Conservation (phyloP, 1,140 invertebrate species). For the Drosophila auraria region DNA sequence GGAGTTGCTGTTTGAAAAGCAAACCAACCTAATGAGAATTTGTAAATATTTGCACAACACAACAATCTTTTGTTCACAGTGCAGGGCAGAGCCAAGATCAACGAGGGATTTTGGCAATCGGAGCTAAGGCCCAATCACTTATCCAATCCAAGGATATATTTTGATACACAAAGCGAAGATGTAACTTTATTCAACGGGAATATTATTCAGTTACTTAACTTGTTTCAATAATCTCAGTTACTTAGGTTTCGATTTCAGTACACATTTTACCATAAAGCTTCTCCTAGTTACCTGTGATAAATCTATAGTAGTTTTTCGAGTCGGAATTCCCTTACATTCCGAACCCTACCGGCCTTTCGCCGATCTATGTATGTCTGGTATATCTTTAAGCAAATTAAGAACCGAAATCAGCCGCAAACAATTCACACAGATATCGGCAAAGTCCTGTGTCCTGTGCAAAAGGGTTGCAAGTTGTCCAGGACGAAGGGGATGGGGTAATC, state of each 20-base stretch:
- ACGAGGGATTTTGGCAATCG: slow-evolving; percentile 2
- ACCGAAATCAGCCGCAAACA: slow-evolving; percentile 76
- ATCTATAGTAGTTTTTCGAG: neutral
- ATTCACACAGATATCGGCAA: slow-evolving; percentile 60
- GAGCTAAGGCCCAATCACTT: neutral
- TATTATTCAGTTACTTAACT: neutral
- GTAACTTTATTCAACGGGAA: neutral
- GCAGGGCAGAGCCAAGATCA: slow-evolving; percentile 11
- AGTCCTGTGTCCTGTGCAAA: slow-evolving; percentile 13
- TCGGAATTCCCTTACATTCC: neutral
- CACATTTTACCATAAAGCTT: too few relatives aligned
- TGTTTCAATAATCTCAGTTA: too few relatives aligned
- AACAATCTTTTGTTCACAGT: slow-evolving; percentile 33
- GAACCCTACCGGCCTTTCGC: neutral
- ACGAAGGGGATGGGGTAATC: neutral
- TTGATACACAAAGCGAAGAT: neutral
- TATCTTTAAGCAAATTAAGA: slow-evolving; percentile 72
- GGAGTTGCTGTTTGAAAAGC: slow-evolving; percentile 51
- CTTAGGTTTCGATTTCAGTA: too few relatives aligned
- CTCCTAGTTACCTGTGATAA: neutral
- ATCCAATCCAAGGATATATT: too few relatives aligned
- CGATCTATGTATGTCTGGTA: neutral
- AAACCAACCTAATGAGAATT: slow-evolving; percentile 58
- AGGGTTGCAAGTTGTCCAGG: slow-evolving; percentile 50
- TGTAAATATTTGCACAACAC: slow-evolving; percentile 60